Conservation (phyloP, 1,140 invertebrate species). For the Bombus haemorrhoidalis region DNA sequence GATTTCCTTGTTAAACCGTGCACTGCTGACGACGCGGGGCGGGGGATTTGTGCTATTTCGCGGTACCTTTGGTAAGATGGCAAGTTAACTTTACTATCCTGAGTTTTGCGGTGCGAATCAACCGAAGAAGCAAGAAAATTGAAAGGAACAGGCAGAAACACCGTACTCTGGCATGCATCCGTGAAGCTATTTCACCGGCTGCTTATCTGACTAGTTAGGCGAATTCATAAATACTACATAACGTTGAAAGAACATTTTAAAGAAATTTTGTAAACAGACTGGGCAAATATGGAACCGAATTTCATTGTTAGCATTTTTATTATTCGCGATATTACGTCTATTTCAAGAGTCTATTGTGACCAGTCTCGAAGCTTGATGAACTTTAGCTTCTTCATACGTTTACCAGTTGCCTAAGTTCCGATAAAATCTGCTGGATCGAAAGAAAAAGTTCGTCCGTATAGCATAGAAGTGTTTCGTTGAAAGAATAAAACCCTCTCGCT, state of each 20-base stretch:
- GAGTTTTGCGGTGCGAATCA: neutral
- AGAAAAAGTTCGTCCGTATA: neutral
- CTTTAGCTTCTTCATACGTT: neutral
- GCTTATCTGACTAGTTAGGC: too few relatives aligned
- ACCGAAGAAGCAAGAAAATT: neutral
- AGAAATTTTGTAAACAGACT: too few relatives aligned
- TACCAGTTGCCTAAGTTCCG: neutral
- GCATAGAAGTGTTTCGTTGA: too few relatives aligned
- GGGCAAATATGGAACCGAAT: too few relatives aligned
- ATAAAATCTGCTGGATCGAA: neutral
- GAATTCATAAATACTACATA: too few relatives aligned
- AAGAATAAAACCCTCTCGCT: too few relatives aligned
- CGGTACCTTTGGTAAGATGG: neutral
- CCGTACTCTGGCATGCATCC: neutral
- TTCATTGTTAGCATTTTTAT: neutral
- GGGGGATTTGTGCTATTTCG: slow-evolving; percentile 28
- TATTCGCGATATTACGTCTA: neutral
- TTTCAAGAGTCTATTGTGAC: neutral
- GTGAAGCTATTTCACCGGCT: too few relatives aligned
- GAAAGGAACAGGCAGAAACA: neutral
- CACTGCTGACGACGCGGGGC: slow-evolving; percentile 25
- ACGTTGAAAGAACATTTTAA: too few relatives aligned
- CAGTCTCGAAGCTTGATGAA: neutral
- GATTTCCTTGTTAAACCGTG: slow-evolving; percentile 52
- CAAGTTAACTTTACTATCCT: neutral